Base-by-base conservation (phyloP, 2,113 vertebrate species). In the Myotis lucifugus region DNA sequence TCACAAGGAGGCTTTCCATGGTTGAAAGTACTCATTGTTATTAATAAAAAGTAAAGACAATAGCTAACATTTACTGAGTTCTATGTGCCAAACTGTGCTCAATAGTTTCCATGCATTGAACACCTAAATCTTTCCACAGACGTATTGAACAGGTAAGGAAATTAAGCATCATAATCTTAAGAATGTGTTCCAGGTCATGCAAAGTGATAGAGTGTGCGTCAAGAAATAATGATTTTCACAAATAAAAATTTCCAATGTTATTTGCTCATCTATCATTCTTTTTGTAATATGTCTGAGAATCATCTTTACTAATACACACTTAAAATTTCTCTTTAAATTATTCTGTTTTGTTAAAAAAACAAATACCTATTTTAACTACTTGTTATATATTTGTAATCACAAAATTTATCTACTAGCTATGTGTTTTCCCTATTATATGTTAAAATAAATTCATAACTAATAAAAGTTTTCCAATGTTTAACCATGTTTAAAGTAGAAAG, bases 71-170 rank as follows among this genome's bases (percentile, higher is more conserved):
- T 87, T 88, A 77, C 40, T 76, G 34, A 56, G 59, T 82, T 90
- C 14, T 74, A 52, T 27, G 46, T 86, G 42, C 73, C 74, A 52
- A 69, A 50, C 11, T 74, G 27, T 23, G 61, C 25, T 74, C 54
- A 96, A 96, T 83, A 84, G 34, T 96, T 95, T 91, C 96, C 94
- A 88, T 67, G 69, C 19, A 91, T 50, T 56, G 34, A 93, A 85
- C 6, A 9, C 34, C n/a, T 83, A 77, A 96, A 92, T 84, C 79
- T 6, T 92, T 96, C 73, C 79, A 73, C 42, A 84, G 66, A 79
- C 11, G 50, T 70, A 88, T 76, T 91, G 93, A 94, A 76, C 64
- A 79, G 19, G 66, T 40, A 29, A 84, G 52, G 23, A 94, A 93
- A 90, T 87, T 59, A 84, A 87, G 19, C 42, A 73, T 42, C 15